Base-by-base conservation (phyloP, 2,888 invertebrate genomes). In the Synergus japonicus region DNA sequence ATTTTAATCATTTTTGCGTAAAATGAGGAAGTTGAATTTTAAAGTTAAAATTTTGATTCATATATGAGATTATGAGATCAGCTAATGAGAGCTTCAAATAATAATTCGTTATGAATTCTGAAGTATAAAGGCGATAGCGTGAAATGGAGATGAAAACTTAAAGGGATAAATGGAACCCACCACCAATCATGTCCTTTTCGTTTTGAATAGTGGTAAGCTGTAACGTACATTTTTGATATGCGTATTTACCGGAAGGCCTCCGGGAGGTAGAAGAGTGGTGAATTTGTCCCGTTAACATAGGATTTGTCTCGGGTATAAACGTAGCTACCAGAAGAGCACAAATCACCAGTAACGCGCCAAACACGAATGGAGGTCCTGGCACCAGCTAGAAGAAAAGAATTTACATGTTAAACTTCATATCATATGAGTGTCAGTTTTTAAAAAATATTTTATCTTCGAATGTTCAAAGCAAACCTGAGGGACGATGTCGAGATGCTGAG, bases 341-440 rank as follows among this genome's bases (percentile, higher is more conserved):
- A 88, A 99, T 96, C 86, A 99, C 99, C 93, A 99, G 95, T 91
- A 99, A 94, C 78, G 99, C 98, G 82, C 99, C 99, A 93, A 99
- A 97, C 83, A 99, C 97, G 93, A 99, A 99, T 15, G 99, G 99
- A 80, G 99, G 99, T 1, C 99, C 99, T 58, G 99, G 99, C 90
- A 99, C 96, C 91, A 98, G 60, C 60, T 63, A 46, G 4, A 67
- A 29, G 60, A 80, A 80, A 65, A 37, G 29, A 22, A 46, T 37
- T 46, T 15, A 63, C 43, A 65, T 44, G 76, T 41, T 79, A 43
- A 41, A 49, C 12, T 41, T 66, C 13, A 66, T 29, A 58, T 58
- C n/a, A 18, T n/a, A 58, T 2, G 2, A 58, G 54, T 58, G 8
- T 18, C n/a, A 37, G 37, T 37, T 58, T 54, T 2, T 54, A 9